Conservation (phyloP, 2,113 vertebrate genomes). For the Anhinga anhinga region DNA sequence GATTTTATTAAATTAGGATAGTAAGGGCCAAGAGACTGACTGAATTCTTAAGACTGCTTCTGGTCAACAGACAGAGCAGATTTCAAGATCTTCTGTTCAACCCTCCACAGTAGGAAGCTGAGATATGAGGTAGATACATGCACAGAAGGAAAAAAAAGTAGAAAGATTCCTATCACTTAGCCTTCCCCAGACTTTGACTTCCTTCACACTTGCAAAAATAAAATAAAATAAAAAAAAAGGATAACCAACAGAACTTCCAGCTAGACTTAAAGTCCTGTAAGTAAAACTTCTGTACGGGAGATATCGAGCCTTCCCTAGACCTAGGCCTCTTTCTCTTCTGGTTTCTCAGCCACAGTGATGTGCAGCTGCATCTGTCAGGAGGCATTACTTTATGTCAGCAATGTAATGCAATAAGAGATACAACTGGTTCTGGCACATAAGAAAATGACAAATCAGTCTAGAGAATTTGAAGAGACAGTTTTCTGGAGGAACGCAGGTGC, state of each 20-base stretch:
- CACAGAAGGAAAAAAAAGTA: neutral
- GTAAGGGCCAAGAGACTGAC: neutral
- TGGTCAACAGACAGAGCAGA: neutral
- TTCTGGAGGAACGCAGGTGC: slow-evolving; percentile 61
- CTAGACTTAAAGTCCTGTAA: slow-evolving; percentile 7
- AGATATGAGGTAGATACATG: neutral
- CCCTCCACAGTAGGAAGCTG: neutral
- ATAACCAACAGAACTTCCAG: neutral
- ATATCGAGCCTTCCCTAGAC: neutral
- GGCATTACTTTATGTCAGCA: slow-evolving; percentile 40
- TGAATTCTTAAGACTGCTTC: neutral
- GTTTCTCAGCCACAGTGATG: slow-evolving; percentile 35
- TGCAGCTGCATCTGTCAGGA: slow-evolving; percentile 62
- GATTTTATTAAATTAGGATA: neutral
- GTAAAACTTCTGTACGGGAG: neutral
- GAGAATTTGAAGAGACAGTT: slow-evolving; percentile 67
- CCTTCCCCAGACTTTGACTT: neutral
- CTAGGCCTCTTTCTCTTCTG: neutral
- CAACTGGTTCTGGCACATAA: slow-evolving; percentile 57
- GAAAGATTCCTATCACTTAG: neutral
- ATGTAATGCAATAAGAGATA: slow-evolving; percentile 13
- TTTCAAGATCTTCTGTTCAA: neutral
- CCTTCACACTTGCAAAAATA: neutral
- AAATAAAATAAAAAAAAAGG: no score
- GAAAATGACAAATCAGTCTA: slow-evolving; percentile 69